These are phyloP conservation scores for Gerris lacustris DNA, from an alignment of 2,888 invertebrate genomes.

Conservation along the genomic window DNA sequence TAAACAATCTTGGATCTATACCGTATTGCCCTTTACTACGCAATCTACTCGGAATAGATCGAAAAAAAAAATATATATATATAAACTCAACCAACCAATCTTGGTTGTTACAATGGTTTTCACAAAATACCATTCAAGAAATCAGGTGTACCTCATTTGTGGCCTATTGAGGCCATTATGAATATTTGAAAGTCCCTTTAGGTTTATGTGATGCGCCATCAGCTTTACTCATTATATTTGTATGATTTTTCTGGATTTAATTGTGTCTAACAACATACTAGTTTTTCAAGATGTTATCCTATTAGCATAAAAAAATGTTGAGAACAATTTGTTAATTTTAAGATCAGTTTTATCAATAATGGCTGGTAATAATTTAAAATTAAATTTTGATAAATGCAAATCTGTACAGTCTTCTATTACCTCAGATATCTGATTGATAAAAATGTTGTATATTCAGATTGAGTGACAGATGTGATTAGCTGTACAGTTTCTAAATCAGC, in stretches of 20 bases:
- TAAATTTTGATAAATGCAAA: neutral
- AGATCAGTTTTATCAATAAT: neutral
- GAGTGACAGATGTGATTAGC: neutral
- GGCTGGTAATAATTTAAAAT: neutral
- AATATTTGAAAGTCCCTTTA: too few species aligned
- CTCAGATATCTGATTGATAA: neutral
- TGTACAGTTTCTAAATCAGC: neutral
- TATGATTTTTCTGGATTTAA: neutral
- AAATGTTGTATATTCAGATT: neutral
- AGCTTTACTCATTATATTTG: conserved; percentile 1
- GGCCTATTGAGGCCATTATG: too few species aligned
- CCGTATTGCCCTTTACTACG: too few species aligned
- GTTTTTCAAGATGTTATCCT: neutral
- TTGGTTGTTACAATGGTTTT: too few species aligned
- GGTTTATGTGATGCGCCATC: conserved; percentile 9
- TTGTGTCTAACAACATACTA: neutral
- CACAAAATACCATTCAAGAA: neutral
- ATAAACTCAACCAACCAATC: too few species aligned
- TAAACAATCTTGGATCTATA: too few species aligned
- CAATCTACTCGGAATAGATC: too few species aligned
- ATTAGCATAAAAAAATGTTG: neutral
- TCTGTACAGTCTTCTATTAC: neutral
- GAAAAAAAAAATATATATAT: too few species aligned
- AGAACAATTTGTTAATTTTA: neutral
- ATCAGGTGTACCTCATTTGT: neutral